A percentile compares a stretch with the other conserved stretches of the same genome.
These are phyloP conservation scores for Caenorhabditis auriculariae DNA, from an alignment of 2,888 invertebrate genomes.

Conservation along the genomic window DNA sequence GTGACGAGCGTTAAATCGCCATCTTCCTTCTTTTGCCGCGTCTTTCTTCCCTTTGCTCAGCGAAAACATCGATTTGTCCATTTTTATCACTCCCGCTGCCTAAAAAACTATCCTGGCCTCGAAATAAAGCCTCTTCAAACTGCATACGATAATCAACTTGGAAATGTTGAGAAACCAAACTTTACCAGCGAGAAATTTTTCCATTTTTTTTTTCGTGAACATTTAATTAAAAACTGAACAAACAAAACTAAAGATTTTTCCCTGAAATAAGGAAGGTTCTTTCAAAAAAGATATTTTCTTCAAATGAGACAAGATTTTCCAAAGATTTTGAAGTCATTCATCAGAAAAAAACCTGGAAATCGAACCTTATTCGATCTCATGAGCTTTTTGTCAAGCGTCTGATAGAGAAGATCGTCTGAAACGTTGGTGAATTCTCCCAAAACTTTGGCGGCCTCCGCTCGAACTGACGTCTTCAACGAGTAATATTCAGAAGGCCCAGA, in stretches of 20 bases:
- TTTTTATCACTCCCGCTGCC: too few relatives aligned
- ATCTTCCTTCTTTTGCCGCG: too few relatives aligned
- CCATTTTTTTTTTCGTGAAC: neutral
- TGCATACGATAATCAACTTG: too few relatives aligned
- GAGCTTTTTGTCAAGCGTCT: conserved; percentile 94
- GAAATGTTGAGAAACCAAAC: neutral
- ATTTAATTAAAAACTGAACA: conserved; percentile 7
- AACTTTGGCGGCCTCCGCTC: conserved; percentile 60
- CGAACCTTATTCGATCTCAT: conserved; percentile 89
- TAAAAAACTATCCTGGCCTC: too few relatives aligned
- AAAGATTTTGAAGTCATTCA: too few relatives aligned
- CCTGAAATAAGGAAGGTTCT: conserved; percentile 5
- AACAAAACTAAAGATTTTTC: conserved; percentile 1
- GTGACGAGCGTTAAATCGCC: too few relatives aligned
- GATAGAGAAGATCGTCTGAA: conserved; percentile 84
- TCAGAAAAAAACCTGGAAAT: conserved; percentile 2
- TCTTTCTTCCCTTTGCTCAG: too few relatives aligned
- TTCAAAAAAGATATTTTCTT: conserved; percentile 5
- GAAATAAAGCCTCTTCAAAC: too few relatives aligned
- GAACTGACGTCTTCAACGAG: conserved; percentile 30
- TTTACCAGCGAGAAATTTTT: neutral
- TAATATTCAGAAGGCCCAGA: neutral
- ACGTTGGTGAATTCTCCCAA: conserved; percentile 82
- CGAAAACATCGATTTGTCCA: too few relatives aligned
- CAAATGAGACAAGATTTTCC: neutral